Evolutionary conservation across 1,140 invertebrate genomes (phyloP).

Genomic region (Spodoptera frugiperda): DNA sequence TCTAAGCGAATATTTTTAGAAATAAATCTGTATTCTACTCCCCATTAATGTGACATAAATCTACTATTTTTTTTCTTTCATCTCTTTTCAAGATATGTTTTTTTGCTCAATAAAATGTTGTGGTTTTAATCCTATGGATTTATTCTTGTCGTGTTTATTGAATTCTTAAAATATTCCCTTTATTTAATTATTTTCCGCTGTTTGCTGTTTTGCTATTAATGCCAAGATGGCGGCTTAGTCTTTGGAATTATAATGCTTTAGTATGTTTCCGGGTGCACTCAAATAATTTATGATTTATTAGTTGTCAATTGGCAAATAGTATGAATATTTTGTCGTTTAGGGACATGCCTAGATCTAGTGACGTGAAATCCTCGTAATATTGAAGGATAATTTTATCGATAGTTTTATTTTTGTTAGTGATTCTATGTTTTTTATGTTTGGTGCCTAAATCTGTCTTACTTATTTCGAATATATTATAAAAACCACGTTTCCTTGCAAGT

Average conservation of each 20-base stretch:
- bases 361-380: no score
- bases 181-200: slow-evolving; percentile 13
- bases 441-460: no score
- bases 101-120: not conserved
- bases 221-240: not conserved
- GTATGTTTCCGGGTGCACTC: not conserved
- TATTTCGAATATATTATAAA: no score
- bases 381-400: no score
- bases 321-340: no score
- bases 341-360: no score
- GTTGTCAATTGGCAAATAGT: no score
- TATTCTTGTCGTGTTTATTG: not conserved
- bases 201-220: not conserved
- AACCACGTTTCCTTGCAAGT: no score
- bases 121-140: not conserved
- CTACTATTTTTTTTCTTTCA: slow-evolving; percentile 12
- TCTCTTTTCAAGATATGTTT: not conserved
- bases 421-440: no score
- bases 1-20: slow-evolving; percentile 2
- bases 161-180: slow-evolving; percentile 16
- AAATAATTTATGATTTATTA: not conserved
- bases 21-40: not conserved
- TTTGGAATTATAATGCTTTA: not conserved
- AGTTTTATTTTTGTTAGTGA: no score
- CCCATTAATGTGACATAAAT: slow-evolving; percentile 21